Evolutionary conservation across 2,797 vertebrate species (phyloP).

Genomic region (Periparus ater): DNA sequence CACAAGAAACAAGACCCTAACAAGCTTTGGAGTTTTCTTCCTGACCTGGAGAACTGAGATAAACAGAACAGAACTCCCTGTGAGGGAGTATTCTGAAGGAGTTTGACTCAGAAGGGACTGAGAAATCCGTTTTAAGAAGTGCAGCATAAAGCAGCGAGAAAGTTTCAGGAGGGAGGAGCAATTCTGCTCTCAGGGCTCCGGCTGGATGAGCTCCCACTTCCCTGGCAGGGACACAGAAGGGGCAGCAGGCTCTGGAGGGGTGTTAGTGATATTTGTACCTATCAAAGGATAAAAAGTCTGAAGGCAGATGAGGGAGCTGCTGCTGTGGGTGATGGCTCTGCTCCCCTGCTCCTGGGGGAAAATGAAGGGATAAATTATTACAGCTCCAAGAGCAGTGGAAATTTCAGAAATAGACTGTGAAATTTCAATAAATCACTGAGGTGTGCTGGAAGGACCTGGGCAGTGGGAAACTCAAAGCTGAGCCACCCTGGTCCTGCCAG

Average conservation of each 20-base stretch:
- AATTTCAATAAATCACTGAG: constrained; percentile 43
- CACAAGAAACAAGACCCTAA: too few species aligned
- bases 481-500: not conserved
- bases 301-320: not conserved
- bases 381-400: not conserved
- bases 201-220: not conserved
- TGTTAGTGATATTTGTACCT: not conserved
- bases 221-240: not conserved
- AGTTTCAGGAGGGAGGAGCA: not conserved
- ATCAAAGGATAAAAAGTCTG: not conserved
- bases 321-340: not conserved
- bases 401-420: constrained; percentile 59
- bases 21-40: too few species aligned
- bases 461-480: not conserved
- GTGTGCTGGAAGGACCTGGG: not conserved
- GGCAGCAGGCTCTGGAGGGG: not conserved
- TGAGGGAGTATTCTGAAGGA: too few species aligned
- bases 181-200: not conserved
- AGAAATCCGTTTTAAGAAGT: too few species aligned
- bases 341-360: not conserved
- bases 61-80: too few species aligned
- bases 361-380: constrained; percentile 33
- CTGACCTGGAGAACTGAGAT: too few species aligned
- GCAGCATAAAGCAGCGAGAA: too few species aligned
- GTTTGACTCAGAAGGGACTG: too few species aligned